phyloP scores from a whole-genome alignment of 2,888 invertebrate genomes.

The Acleris laterana region DNA sequence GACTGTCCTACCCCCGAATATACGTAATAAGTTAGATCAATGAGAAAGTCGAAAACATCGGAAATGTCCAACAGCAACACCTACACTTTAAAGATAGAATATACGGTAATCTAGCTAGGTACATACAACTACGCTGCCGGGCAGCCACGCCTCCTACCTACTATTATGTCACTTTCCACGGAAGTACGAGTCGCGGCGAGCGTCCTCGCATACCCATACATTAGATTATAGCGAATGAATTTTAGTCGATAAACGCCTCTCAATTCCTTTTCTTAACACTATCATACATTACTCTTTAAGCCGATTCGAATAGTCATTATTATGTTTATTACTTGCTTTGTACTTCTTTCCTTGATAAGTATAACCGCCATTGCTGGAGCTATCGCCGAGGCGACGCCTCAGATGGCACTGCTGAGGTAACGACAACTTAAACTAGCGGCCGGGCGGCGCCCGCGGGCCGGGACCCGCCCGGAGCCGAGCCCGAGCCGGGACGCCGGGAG shows the following conservation, averaged over 20 bases:
- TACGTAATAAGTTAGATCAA: slow-evolving; percentile 67
- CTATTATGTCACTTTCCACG: slow-evolving; percentile 51
- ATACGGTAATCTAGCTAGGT: slow-evolving; percentile 68
- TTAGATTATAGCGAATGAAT: slow-evolving; percentile 17
- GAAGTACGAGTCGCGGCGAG: slow-evolving; percentile 59
- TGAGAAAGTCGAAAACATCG: slow-evolving; percentile 71
- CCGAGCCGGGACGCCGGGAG: no score
- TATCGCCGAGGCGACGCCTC: slow-evolving; percentile 3
- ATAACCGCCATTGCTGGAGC: slow-evolving; percentile 36
- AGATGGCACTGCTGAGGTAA: slow-evolving; percentile 79
- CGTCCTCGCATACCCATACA: slow-evolving; percentile 34
- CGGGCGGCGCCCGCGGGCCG: not conserved
- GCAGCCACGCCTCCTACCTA: slow-evolving; percentile 16
- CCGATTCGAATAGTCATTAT: slow-evolving; percentile 64
- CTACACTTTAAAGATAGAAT: slow-evolving; percentile 77
- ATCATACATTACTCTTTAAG: slow-evolving; percentile 67
- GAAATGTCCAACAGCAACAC: slow-evolving; percentile 73
- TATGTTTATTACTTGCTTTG: slow-evolving; percentile 74
- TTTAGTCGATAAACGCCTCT: slow-evolving; percentile 47
- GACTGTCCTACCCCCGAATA: slow-evolving; percentile 74
- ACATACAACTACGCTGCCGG: slow-evolving; percentile 50
- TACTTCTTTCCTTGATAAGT: slow-evolving; percentile 72
- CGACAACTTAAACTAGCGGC: slow-evolving; percentile 45
- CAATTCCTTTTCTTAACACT: slow-evolving; percentile 78
- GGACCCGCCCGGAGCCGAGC: no score